phyloP scores from a whole-genome alignment of 2,797 vertebrate species.

The Neosilurus hyrtlii region DNA sequence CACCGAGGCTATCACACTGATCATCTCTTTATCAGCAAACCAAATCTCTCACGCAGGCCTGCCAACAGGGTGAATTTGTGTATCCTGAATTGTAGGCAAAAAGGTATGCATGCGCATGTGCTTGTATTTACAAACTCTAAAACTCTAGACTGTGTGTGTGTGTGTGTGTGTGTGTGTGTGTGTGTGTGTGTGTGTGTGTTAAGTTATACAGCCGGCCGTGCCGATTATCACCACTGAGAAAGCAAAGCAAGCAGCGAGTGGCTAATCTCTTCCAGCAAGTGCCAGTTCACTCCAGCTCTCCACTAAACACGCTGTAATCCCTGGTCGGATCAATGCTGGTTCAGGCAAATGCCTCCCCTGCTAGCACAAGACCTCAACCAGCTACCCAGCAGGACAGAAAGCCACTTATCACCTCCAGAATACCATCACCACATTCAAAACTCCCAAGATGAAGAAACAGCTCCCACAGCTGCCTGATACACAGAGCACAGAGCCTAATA shows the following conservation, averaged over 20 bases:
- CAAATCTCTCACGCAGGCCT: conserved; percentile 23
- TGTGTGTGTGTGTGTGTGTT: not conserved
- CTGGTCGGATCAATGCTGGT: conserved; percentile 74
- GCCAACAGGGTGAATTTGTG: conserved; percentile 30
- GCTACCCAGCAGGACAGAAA: conserved; percentile 61
- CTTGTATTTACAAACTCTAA: not conserved
- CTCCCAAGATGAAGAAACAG: conserved; percentile 59
- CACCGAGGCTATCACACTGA: conserved; percentile 21
- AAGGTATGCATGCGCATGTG: conserved; percentile 23
- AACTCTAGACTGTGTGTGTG: not conserved
- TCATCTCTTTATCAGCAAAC: conserved; percentile 29
- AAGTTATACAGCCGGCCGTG: conserved; percentile 7
- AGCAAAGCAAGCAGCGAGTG: conserved; percentile 62
- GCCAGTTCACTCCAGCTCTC: conserved; percentile 67
- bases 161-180: conserved; percentile 5
- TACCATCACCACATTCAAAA: conserved; percentile 69
- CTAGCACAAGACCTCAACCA: conserved; percentile 63
- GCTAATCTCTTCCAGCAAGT: conserved; percentile 74
- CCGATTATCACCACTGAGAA: conserved; percentile 31
- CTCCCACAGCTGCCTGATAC: not conserved
- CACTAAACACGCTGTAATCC: conserved; percentile 73
- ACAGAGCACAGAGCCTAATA: not conserved
- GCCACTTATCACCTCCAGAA: conserved; percentile 77
- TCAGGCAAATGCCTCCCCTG: conserved; percentile 71
- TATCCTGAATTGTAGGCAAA: conserved; percentile 35